Base-by-base conservation (phyloP, 1,140 invertebrate species). In the Bombus confusus region DNA sequence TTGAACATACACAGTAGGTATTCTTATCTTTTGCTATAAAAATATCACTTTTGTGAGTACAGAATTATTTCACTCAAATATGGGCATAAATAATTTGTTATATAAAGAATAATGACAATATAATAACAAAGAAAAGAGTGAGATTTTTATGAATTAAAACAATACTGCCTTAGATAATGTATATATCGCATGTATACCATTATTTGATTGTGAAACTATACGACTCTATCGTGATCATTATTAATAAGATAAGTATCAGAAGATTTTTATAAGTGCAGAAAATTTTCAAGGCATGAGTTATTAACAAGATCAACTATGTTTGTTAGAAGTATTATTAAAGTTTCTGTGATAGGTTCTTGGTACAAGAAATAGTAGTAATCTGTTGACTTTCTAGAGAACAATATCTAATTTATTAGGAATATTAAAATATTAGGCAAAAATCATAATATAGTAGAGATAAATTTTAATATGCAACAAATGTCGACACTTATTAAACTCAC, bases 391-490 rank as follows among this genome's bases (percentile, higher is more conserved):
- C 74, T 88, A 86, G n/a, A 72, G 77, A 62, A 66, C 41, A 80
- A 85, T 71, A 15, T 88, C 73, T 85, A 89, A 69, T 62, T 74
- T 68, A 62, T 66, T 76, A 76, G 69, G 62, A 82, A 75, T 72
- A 73, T 62, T 86, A 82, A 68, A 69, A 76, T 74, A 39, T 88
- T 88, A 89, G 87, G 87, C 74, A 64, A 77, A 81, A 85, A 73
- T 85, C 57, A 88, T 78, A 76, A 69, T 82, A 57, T 37, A 77
- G 18, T 83, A 69, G 66, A 88, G 83, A 82, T 88, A 88, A 71
- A 83, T 71, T 4, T 69, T 25, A 79, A 83, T 79, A 64, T 66
- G 76, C n/a, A 80, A 86, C 52, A 71, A 71, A 37, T 77, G 34
- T 88, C 76, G 9, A 72, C 28, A 68, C 31, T 85, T 31, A n/a